Conservation (phyloP, 2,888 invertebrate genomes). For the Exephanes ischioxanthus region DNA sequence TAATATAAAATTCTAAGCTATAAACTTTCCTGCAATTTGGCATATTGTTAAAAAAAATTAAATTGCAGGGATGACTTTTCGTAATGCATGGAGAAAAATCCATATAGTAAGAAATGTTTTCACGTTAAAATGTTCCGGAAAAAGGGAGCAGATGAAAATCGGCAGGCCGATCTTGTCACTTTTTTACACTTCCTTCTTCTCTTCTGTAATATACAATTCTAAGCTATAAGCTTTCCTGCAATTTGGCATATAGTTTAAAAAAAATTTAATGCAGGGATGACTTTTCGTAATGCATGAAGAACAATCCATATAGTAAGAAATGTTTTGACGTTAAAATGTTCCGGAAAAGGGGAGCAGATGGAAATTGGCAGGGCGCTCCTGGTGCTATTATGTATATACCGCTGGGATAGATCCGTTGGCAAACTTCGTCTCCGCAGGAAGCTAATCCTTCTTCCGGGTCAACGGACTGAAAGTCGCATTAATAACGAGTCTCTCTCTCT, state of each 20-base stretch:
- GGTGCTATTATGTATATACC: slow-evolving; percentile 4
- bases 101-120: background rate
- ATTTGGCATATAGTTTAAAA: background rate
- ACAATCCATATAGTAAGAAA: background rate
- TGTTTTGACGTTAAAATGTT: background rate
- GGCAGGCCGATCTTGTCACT: slow-evolving; percentile 19
- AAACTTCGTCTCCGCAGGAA: slow-evolving; percentile 61
- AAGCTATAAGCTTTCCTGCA: too few species aligned
- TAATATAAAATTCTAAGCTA: too few species aligned
- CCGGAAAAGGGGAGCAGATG: background rate
- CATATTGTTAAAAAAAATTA: background rate
- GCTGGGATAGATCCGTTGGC: slow-evolving; percentile 38
- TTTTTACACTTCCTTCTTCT: too few species aligned
- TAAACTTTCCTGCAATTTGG: background rate
- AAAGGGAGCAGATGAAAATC: slow-evolving; percentile 2
- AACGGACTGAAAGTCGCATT: slow-evolving; percentile 68
- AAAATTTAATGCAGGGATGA: background rate
- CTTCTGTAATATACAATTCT: too few species aligned
- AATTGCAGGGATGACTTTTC: too few species aligned
- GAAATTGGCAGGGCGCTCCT: slow-evolving; percentile 34
- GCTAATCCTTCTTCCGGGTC: slow-evolving; percentile 69
- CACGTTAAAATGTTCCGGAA: background rate
- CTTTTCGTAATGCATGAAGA: too few species aligned
- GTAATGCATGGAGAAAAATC: too few species aligned
- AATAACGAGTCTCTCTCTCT: slow-evolving; percentile 60